A percentile compares a stretch with the other conserved stretches of the same genome.
phyloP scores from a whole-genome alignment of 2,888 invertebrate genomes.

The Notocelia uddmanniana region DNA sequence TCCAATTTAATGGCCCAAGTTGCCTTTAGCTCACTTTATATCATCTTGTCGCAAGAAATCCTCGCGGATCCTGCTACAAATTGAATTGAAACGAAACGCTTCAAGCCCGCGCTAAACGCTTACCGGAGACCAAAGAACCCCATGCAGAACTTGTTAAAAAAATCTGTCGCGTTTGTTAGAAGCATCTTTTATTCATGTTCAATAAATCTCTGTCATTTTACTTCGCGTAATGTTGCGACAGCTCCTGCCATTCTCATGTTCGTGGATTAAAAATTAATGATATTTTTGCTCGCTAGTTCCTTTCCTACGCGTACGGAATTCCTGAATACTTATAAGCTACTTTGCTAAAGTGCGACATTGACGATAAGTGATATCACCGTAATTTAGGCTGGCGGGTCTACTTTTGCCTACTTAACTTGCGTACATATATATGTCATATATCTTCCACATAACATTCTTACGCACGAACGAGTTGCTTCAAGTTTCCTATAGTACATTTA shows the following conservation, averaged over 20 bases:
- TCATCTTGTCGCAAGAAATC: slow-evolving; percentile 54
- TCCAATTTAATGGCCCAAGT: slow-evolving; percentile 59
- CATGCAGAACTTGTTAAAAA: slow-evolving; percentile 39
- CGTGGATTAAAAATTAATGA: slow-evolving; percentile 44
- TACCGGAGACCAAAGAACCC: slow-evolving; percentile 14
- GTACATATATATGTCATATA: slow-evolving; percentile 7
- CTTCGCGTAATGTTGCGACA: slow-evolving; percentile 43
- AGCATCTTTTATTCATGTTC: slow-evolving; percentile 45
- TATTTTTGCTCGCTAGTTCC: slow-evolving; percentile 26
- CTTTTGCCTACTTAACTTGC: slow-evolving; percentile 8
- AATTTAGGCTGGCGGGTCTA: slow-evolving; percentile 3
- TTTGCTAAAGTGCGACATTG: slow-evolving; percentile 24
- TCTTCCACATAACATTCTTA: neutral
- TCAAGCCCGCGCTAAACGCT: slow-evolving; percentile 52
- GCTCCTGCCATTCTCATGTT: slow-evolving; percentile 45
- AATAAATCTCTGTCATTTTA: slow-evolving; percentile 47
- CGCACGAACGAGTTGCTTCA: neutral
- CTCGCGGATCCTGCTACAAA: slow-evolving; percentile 57
- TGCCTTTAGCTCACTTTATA: slow-evolving; percentile 55
- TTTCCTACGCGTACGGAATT: slow-evolving; percentile 18
- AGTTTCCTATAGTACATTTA: neutral
- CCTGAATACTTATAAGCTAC: slow-evolving; percentile 21
- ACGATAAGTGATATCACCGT: slow-evolving; percentile 10
- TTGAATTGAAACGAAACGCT: slow-evolving; percentile 62
- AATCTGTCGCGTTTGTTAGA: slow-evolving; percentile 41